These are phyloP conservation scores for Peromyscus maniculatus DNA, from an alignment of 2,113 vertebrate genomes.

Conservation along the genomic window DNA sequence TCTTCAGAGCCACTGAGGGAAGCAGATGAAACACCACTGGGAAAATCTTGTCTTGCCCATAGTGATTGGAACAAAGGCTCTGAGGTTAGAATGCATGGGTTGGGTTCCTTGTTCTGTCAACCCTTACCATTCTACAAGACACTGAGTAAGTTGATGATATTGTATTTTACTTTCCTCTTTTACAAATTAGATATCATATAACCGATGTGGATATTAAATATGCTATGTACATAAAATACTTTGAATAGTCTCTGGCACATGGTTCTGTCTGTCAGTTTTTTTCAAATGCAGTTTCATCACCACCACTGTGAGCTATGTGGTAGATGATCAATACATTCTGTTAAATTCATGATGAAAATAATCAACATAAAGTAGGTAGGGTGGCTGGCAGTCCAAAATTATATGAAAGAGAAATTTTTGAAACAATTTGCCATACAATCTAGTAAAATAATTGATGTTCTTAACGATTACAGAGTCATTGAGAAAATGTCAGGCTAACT, in stretches of 20 bases:
- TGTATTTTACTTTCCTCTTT: constrained; percentile 20
- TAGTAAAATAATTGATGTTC: not conserved
- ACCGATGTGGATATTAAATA: not conserved
- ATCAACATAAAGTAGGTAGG: not conserved
- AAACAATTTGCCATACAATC: not conserved
- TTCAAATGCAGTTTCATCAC: not conserved
- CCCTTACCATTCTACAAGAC: not conserved
- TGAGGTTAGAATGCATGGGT: not conserved
- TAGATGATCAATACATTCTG: not conserved
- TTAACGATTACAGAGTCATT: not conserved
- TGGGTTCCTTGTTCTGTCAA: not conserved
- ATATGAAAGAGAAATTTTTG: not conserved
- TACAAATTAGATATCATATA: not conserved
- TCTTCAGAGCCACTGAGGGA: not conserved
- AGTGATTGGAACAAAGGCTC: not conserved
- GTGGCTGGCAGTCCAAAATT: not conserved
- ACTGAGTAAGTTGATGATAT: constrained; percentile 5
- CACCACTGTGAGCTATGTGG: not conserved
- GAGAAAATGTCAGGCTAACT: constrained; percentile 25
- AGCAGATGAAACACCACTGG: not conserved
- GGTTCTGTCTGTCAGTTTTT: not conserved
- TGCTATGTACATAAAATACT: not conserved
- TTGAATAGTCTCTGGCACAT: not conserved
- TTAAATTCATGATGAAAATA: not conserved
- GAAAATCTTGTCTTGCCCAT: not conserved